Base-by-base conservation (phyloP, 2,113 vertebrate genomes). In the Riparia riparia region DNA sequence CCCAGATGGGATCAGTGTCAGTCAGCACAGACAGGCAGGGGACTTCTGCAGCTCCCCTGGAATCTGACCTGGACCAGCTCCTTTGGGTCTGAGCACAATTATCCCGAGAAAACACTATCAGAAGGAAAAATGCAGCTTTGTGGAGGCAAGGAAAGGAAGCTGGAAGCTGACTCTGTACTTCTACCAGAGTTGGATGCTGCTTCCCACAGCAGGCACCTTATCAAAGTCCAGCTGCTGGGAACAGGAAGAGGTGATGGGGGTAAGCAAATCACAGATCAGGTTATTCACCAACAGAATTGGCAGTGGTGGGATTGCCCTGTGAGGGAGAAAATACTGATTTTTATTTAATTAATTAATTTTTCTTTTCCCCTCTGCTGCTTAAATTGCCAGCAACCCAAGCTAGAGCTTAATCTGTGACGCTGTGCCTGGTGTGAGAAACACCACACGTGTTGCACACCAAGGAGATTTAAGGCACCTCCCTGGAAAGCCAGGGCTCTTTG, bases 141-240 rank as follows among this genome's bases (percentile, higher is more conserved):
- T 17, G 39, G 29, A 45, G 47, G 32, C 61, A 34, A 69, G 60
- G 51, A 21, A 84, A 17, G 5, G 53, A 28, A 79, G 12, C 4
- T 60, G 17, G 42, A 7, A 31, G 32, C 21, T 56, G 34, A 5
- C 7, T 50, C 42, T 71, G 10, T 60, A 1, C 17, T 82, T 49
- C 14, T 11, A 7, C 19, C 61, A 3, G 0, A 26, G 5, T 0
- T 50, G 56, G 37, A 6, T 12, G 7, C 8, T 76, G 16, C 37
- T 81, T 45, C 20, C 50, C 34, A 8, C 6, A 41, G n/a, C 18
- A 77, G 44, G 12, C 3, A 4, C 1, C 14, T 19, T 1, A 31
- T 41, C 32, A 70, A 34, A 82, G 41, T 19, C 28, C 58, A 54
- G 26, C 56, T 80, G 78, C 18, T 63, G 54, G 25, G 22, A 49